Conservation (phyloP, 2,888 invertebrate genomes). For the Carterocephalus palaemon region DNA sequence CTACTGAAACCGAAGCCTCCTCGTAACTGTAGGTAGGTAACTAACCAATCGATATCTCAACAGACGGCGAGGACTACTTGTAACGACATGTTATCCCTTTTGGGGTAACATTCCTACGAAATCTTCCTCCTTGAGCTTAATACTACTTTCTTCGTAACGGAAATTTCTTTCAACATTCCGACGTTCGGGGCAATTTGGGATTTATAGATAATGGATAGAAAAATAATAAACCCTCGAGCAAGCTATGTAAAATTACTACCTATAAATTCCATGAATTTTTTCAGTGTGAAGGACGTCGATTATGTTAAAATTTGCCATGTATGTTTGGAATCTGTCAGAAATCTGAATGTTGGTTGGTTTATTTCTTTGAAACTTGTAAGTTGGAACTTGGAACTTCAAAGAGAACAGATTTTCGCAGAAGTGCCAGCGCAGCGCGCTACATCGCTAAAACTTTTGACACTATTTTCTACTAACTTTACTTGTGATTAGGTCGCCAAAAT, state of each 20-base stretch:
- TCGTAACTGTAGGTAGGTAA: no score
- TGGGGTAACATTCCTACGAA: conserved; percentile 15
- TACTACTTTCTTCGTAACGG: background rate
- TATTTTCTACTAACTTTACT: conserved; percentile 61
- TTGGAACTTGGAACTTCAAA: conserved; percentile 34
- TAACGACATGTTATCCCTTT: conserved; percentile 18
- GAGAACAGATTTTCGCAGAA: conserved; percentile 27
- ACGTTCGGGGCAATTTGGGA: no score
- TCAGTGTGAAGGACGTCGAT: background rate
- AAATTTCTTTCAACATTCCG: conserved; percentile 4
- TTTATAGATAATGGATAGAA: no score
- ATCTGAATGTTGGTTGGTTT: conserved; percentile 20
- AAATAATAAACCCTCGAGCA: no score
- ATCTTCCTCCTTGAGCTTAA: background rate
- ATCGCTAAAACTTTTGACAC: conserved; percentile 57
- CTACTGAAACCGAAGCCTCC: no score
- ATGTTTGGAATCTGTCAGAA: conserved; percentile 10
- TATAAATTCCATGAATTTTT: background rate
- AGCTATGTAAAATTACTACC: background rate
- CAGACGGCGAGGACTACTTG: conserved; percentile 21
- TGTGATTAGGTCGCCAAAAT: conserved; percentile 64
- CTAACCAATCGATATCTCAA: conserved; percentile 22
- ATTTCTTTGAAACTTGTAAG: conserved; percentile 19
- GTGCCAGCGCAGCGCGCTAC: conserved; percentile 27
- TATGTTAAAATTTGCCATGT: conserved; percentile 4